These are phyloP conservation scores for Cephus spinipes DNA, from an alignment of 2,888 invertebrate species.

Conservation along the genomic window DNA sequence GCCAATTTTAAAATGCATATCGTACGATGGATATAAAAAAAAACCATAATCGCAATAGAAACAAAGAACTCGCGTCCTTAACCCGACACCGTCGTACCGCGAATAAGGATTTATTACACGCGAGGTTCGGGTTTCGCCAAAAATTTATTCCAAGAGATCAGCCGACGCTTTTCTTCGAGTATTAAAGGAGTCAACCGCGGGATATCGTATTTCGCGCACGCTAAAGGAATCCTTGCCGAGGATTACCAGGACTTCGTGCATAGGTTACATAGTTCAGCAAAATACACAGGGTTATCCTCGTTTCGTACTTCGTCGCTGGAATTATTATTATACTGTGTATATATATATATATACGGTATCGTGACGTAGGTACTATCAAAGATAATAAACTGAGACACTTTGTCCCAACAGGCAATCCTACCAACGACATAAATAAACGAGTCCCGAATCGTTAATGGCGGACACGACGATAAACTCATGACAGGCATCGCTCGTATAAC, in stretches of 20 bases:
- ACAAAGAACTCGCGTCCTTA: slow-evolving; percentile 13
- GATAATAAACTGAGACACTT: background rate
- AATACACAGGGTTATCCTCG: background rate
- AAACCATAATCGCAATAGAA: background rate
- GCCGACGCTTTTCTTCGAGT: background rate
- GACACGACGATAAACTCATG: background rate
- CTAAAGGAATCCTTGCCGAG: background rate
- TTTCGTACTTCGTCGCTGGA: background rate
- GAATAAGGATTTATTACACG: slow-evolving; percentile 1
- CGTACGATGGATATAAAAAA: too few relatives aligned
- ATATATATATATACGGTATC: background rate
- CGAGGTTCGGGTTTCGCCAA: background rate
- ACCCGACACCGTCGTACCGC: background rate
- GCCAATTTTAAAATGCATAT: background rate
- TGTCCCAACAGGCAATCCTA: background rate
- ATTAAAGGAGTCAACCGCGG: background rate
- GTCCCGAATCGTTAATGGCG: slow-evolving; percentile 4
- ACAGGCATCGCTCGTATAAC: slow-evolving; percentile 1
- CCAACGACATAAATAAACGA: background rate
- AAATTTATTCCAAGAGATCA: slow-evolving; percentile 1
- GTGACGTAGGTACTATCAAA: background rate
- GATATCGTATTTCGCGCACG: background rate
- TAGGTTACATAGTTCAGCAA: background rate
- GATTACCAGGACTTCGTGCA: background rate
- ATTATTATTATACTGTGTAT: background rate